Conservation (phyloP, 2,797 vertebrate genomes). For the Leucoraja ocellata region DNA sequence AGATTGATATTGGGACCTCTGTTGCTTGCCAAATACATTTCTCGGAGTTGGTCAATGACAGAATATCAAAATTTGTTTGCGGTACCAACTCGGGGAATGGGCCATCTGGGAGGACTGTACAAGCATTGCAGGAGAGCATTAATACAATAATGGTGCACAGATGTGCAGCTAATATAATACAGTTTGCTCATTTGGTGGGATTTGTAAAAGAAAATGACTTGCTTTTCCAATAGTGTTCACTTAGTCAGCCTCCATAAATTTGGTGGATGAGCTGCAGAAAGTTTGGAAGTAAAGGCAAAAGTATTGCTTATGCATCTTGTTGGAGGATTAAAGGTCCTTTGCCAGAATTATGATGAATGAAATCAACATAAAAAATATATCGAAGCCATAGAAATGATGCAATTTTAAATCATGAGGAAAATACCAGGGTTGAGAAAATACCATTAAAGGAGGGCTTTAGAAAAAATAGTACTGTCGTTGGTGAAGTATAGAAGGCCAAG, state of each 20-base stretch:
- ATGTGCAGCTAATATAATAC: not conserved
- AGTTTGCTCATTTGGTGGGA: not conserved
- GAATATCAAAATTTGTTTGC: not conserved
- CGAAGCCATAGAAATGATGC: not conserved
- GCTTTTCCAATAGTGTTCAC: not conserved
- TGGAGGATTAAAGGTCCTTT: not conserved
- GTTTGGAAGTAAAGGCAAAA: not conserved
- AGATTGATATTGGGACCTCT: not conserved
- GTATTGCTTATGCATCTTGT: not conserved
- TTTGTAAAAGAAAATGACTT: not conserved
- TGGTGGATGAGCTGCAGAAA: not conserved
- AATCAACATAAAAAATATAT: not conserved
- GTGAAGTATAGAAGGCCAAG: not conserved
- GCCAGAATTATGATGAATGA: not conserved
- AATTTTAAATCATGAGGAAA: not conserved
- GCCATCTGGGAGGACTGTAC: not conserved
- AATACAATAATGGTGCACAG: not conserved
- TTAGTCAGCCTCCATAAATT: not conserved
- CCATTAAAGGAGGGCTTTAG: not conserved
- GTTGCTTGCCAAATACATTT: not conserved
- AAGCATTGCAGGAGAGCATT: not conserved
- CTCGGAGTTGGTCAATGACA: not conserved
- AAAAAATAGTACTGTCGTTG: not conserved
- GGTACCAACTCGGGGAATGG: not conserved
- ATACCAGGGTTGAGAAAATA: not conserved